Percentiles rank a stretch among this genome's conserved stretches.
phyloP scores from a whole-genome alignment of 2,113 vertebrate species.

The Cynopterus brachyotis region DNA sequence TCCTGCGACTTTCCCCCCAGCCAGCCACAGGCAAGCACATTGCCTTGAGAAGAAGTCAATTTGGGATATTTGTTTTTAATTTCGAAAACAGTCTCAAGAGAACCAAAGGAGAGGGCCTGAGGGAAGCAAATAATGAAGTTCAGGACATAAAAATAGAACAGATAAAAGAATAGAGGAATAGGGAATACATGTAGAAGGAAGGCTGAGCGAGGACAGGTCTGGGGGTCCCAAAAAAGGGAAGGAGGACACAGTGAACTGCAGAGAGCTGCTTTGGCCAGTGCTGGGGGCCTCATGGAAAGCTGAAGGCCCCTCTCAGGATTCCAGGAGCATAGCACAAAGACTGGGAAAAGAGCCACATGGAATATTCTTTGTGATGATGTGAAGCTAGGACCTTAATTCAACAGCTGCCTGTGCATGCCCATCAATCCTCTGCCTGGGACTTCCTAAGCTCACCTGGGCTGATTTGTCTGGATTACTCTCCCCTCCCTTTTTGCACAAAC shows the following conservation, averaged over 20 bases:
- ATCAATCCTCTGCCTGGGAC: neutral
- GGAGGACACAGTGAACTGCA: accelerated
- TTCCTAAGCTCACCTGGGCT: neutral
- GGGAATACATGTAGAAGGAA: neutral
- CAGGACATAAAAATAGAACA: constrained; percentile 12
- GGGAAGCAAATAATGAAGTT: constrained; percentile 45
- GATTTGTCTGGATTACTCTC: no score
- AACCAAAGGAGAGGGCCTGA: constrained; percentile 10
- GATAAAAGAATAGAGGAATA: neutral
- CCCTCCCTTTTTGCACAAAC: neutral
- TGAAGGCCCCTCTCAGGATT: neutral
- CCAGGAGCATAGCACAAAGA: neutral
- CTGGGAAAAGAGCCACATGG: neutral
- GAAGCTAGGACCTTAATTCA: neutral
- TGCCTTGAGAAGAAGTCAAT: constrained; percentile 64
- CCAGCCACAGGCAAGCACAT: constrained; percentile 60
- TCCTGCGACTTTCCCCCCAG: constrained; percentile 36
- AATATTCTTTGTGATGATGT: neutral
- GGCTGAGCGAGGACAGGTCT: neutral
- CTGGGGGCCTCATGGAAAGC: neutral
- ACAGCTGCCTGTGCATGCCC: accelerated
- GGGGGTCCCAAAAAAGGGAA: neutral
- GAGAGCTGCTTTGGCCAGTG: neutral
- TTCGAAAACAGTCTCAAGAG: constrained; percentile 65
- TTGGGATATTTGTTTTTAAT: constrained; percentile 69